phyloP scores from a whole-genome alignment of 2,888 invertebrate genomes.

The Piscicola geometra region DNA sequence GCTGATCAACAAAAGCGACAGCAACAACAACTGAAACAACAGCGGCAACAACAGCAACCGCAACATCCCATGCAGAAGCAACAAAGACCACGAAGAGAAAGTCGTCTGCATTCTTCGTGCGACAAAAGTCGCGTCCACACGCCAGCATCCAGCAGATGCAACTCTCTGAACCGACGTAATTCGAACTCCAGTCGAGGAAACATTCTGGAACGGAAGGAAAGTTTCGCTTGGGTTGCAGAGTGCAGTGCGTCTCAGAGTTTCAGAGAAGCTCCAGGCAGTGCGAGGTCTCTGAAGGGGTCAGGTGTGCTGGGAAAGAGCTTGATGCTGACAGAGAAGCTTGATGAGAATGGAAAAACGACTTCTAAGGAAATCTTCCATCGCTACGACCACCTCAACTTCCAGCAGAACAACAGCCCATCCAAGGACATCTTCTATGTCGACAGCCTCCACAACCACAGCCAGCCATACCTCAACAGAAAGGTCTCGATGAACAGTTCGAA shows the following conservation, averaged over 20 bases:
- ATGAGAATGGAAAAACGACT: neutral
- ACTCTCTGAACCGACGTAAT: neutral
- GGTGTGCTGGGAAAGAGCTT: neutral
- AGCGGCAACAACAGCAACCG: neutral
- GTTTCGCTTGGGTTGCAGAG: neutral
- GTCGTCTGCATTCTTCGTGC: neutral
- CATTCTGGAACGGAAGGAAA: conserved; percentile 7
- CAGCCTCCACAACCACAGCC: neutral
- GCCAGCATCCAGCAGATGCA: neutral
- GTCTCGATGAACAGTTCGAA: neutral
- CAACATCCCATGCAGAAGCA: neutral
- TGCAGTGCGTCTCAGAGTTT: neutral
- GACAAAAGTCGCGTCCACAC: neutral
- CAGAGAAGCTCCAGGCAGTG: neutral
- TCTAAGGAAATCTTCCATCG: neutral
- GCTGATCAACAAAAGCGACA: neutral
- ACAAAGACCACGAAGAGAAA: neutral
- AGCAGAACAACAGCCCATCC: neutral
- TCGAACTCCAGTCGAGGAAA: neutral
- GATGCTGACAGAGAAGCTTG: neutral
- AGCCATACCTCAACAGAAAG: neutral
- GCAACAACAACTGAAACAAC: neutral
- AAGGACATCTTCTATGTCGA: neutral
- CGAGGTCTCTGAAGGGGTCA: too few relatives aligned
- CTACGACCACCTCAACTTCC: neutral